Percentiles rank a stretch among this genome's conserved stretches.
Evolutionary conservation across 2,888 invertebrate genomes (phyloP).

Genomic region (Apamea anceps): DNA sequence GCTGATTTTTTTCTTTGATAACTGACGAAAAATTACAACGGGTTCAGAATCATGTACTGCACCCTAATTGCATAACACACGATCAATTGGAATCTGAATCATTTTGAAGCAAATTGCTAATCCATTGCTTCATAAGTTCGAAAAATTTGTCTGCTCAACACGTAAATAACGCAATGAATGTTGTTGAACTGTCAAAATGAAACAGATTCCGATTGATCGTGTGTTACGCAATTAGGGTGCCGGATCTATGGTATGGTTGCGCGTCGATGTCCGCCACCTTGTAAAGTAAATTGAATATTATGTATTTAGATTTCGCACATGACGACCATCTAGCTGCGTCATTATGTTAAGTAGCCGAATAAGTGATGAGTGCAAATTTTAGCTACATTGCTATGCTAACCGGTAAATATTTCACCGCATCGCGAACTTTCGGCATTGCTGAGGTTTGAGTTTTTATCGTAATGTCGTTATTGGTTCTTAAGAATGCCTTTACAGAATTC

Average conservation of each 20-base stretch:
- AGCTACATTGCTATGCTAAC: not conserved
- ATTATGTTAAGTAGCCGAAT: conserved; percentile 2
- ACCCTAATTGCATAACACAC: no score
- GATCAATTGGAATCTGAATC: no score
- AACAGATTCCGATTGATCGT: no score
- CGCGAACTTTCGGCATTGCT: not conserved
- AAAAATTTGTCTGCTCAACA: no score
- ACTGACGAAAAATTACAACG: not conserved
- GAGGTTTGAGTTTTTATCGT: not conserved
- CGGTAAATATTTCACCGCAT: not conserved
- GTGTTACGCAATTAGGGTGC: no score
- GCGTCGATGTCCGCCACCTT: not conserved
- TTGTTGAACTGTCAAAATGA: no score
- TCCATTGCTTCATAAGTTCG: no score
- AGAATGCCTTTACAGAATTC: not conserved
- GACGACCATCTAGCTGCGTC: not conserved
- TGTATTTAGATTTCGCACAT: not conserved
- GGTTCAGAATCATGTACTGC: not conserved
- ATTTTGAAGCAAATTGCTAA: no score
- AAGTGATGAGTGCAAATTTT: conserved; percentile 7
- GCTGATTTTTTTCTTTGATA: not conserved
- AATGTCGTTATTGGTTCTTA: not conserved
- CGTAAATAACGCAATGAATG: no score
- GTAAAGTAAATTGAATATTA: not conserved
- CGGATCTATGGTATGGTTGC: not conserved